phyloP scores from a whole-genome alignment of 64 coral and sea anemone genomes.

The Stylophora pistillata region DNA sequence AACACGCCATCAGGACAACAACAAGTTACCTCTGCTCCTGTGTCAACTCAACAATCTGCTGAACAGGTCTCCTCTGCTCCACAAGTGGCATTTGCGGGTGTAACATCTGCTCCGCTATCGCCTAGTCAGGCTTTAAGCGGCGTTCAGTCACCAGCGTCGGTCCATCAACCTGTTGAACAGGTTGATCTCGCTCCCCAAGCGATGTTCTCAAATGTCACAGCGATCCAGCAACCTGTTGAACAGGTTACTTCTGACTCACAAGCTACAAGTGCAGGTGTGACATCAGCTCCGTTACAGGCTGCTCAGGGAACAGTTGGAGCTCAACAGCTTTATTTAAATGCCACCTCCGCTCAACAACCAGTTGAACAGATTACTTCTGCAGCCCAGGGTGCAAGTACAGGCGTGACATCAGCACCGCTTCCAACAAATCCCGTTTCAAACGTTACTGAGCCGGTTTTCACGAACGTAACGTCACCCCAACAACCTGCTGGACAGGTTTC shows the following conservation, averaged over 20 bases:
- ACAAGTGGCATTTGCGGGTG: background rate
- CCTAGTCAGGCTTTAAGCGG: too few species aligned
- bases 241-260: background rate
- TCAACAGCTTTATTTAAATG: background rate
- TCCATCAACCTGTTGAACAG: conserved; percentile 13
- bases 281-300: background rate
- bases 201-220: background rate
- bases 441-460: background rate
- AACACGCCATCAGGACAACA: background rate
- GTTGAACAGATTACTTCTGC: background rate
- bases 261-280: background rate
- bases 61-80: background rate
- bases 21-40: background rate
- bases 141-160: background rate
- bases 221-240: background rate
- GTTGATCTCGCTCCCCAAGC: background rate
- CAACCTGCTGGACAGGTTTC: background rate
- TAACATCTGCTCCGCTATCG: background rate
- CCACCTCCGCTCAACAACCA: background rate
- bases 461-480: background rate
- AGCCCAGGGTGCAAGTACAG: background rate
- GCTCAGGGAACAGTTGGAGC: background rate
- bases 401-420: conserved; percentile 11
- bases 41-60: background rate
- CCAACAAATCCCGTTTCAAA: too few species aligned